Evolutionary conservation across 2,888 invertebrate species (phyloP).

Genomic region (Ametastegia equiseti): DNA sequence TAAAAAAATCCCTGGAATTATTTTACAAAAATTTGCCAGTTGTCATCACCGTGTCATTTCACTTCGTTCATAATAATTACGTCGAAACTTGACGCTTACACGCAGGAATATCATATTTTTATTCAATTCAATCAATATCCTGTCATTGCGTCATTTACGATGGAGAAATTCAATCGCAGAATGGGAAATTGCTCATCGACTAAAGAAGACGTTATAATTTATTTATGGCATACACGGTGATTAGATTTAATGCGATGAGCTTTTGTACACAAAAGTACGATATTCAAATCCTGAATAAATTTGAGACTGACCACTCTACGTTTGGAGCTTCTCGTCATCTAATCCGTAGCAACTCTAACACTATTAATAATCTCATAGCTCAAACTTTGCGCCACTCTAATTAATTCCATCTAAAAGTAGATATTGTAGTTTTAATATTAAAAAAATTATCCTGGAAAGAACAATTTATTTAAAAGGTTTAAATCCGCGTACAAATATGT

Average conservation of each 20-base stretch:
- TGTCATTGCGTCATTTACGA: not conserved
- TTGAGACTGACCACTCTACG: not conserved
- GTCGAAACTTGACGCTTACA: not conserved
- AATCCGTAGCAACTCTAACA: not conserved
- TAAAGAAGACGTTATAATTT: not conserved
- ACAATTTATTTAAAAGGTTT: not conserved
- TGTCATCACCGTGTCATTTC: not conserved
- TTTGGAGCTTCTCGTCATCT: not conserved
- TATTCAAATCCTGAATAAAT: not conserved
- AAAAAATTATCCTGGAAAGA: not conserved
- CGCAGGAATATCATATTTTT: not conserved
- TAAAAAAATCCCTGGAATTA: not conserved
- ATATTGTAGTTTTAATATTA: not conserved
- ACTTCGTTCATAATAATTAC: not conserved
- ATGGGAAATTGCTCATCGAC: not conserved
- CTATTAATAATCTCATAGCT: not conserved
- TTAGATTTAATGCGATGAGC: not conserved
- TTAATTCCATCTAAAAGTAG: not conserved
- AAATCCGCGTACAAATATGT: not conserved
- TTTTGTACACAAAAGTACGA: not conserved
- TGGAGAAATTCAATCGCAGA: not conserved
- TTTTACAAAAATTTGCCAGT: not conserved
- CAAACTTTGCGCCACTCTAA: not conserved
- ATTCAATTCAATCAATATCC: not conserved
- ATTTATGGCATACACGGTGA: not conserved